Evolutionary conservation across 2,113 vertebrate genomes (phyloP).

Genomic region (Forbesichthys papilliferus): DNA sequence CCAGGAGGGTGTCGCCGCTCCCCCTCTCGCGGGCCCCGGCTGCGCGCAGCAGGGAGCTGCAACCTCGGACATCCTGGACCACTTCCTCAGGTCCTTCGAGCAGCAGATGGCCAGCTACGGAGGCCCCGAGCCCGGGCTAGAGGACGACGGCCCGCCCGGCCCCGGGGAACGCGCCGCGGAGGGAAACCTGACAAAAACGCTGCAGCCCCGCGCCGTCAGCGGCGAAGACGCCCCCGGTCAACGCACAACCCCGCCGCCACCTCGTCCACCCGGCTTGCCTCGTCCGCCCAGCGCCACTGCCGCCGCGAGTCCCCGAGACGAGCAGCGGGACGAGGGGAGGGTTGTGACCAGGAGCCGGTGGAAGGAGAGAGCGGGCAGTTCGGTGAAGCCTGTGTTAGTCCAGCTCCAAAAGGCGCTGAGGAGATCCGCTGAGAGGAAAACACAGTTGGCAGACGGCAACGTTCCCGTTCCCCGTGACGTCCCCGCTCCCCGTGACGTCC

Average conservation of each 20-base stretch:
- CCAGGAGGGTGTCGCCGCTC: neutral
- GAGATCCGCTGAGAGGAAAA: too few species aligned
- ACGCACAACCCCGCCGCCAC: neutral
- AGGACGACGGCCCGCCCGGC: neutral
- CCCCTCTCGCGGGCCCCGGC: constrained; percentile 41
- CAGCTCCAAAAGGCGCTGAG: too few species aligned
- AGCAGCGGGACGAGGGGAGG: neutral
- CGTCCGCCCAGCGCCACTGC: neutral
- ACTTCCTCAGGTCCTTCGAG: constrained; percentile 68
- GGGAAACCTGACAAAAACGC: neutral
- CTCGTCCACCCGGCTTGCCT: neutral
- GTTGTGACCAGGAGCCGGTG: constrained; percentile 17
- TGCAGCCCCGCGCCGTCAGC: neutral
- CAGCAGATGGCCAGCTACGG: constrained; percentile 25
- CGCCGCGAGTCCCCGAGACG: too few species aligned
- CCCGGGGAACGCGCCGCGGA: neutral
- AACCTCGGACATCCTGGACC: constrained; percentile 56
- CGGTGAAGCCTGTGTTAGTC: too few species aligned
- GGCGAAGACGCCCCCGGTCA: neutral
- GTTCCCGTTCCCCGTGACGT: too few species aligned
- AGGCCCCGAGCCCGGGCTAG: neutral
- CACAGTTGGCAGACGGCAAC: too few species aligned
- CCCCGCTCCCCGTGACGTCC: too few species aligned
- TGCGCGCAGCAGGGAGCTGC: constrained; percentile 15
- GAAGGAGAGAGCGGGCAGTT: neutral